Conservation (phyloP, 2,888 invertebrate species). For the Fissipunctia ypsillon region DNA sequence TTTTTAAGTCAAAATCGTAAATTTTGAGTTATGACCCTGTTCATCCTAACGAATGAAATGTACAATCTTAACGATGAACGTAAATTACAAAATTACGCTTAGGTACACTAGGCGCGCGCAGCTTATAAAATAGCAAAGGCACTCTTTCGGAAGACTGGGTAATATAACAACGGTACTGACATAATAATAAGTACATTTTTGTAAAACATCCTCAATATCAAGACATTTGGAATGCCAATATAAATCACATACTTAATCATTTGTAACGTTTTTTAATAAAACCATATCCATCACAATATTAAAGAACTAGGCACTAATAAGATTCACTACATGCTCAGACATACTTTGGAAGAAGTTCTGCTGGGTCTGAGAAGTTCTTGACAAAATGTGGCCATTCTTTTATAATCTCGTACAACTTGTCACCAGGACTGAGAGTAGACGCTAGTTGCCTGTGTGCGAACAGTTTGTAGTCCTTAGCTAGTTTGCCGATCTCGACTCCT, state of each 20-base stretch:
- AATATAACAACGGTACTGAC: background rate
- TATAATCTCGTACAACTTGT: slow-evolving; percentile 91
- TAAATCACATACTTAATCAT: slow-evolving; percentile 9
- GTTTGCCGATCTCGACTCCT: slow-evolving; percentile 91
- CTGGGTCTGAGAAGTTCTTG: slow-evolving; percentile 74
- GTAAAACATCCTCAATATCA: background rate
- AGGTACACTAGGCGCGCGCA: background rate
- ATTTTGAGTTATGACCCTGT: too few species aligned
- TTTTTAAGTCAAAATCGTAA: too few species aligned
- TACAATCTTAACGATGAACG: background rate
- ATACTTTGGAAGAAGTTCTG: slow-evolving; percentile 76
- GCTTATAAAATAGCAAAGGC: slow-evolving; percentile 17
- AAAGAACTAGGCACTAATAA: slow-evolving; percentile 11
- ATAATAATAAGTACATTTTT: slow-evolving; percentile 21
- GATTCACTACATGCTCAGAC: slow-evolving; percentile 51
- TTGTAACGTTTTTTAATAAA: background rate
- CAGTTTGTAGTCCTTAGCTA: slow-evolving; percentile 92
- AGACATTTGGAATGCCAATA: slow-evolving; percentile 14
- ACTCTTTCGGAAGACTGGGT: slow-evolving; percentile 17
- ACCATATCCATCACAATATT: slow-evolving; percentile 17
- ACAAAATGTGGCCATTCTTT: slow-evolving; percentile 93
- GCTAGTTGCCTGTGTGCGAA: slow-evolving; percentile 93
- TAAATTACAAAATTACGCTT: slow-evolving; percentile 1
- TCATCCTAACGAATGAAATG: too few species aligned
- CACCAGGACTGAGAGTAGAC: slow-evolving; percentile 93